Percentiles rank a stretch among this genome's conserved stretches.
These are phyloP conservation scores for Apistogramma diplotaenia DNA, from an alignment of 2,113 vertebrate genomes.

Conservation along the genomic window DNA sequence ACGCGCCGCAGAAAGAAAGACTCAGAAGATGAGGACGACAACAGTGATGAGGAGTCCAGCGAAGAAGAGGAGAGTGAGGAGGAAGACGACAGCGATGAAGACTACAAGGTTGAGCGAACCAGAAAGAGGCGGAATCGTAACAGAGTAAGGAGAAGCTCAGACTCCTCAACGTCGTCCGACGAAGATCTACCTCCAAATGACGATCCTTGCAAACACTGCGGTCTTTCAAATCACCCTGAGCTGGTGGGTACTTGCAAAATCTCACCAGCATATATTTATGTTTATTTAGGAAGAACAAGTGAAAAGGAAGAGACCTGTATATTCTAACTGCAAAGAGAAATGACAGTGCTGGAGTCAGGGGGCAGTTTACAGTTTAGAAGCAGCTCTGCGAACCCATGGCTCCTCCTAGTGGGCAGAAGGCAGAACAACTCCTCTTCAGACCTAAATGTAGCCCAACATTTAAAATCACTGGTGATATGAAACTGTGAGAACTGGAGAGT, in stretches of 20 bases:
- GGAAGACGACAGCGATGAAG: constrained; percentile 87
- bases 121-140: constrained; percentile 73
- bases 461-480: not conserved
- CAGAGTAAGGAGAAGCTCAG: constrained; percentile 82
- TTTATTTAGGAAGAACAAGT: not conserved
- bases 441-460: not conserved
- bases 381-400: too few relatives aligned
- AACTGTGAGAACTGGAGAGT: not conserved
- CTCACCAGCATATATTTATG: not conserved
- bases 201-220: constrained; percentile 97
- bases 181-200: constrained; percentile 86
- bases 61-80: constrained; percentile 77
- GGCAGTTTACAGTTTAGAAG: not conserved
- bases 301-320: not conserved
- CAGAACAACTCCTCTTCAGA: accelerated
- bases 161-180: constrained; percentile 74
- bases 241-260: constrained; percentile 77
- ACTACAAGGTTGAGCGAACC: constrained; percentile 78
- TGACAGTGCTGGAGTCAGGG: not conserved
- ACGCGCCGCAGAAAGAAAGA: constrained; percentile 89
- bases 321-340: not conserved
- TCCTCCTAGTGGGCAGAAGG: not conserved
- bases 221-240: constrained; percentile 96
- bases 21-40: constrained; percentile 84
- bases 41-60: constrained; percentile 67